Evolutionary conservation across 2,797 vertebrate species (phyloP).

Genomic region (Phalanger gymnotis): DNA sequence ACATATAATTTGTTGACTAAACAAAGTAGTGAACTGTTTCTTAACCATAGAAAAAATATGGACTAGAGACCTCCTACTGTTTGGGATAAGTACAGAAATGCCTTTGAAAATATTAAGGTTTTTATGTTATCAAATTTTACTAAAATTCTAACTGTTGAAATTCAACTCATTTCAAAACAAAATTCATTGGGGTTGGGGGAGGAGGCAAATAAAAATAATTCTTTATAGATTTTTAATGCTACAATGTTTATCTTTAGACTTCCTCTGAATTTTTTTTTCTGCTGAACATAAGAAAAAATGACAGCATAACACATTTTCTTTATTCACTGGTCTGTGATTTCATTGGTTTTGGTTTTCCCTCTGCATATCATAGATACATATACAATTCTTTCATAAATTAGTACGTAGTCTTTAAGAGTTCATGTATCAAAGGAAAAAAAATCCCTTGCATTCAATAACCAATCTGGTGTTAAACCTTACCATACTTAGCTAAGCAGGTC

Average conservation of each 20-base stretch:
- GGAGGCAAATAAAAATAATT: neutral
- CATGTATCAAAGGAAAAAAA: neutral
- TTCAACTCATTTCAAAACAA: neutral
- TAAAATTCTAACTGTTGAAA: neutral
- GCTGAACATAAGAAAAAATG: neutral
- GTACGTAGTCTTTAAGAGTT: neutral
- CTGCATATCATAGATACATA: neutral
- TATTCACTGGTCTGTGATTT: neutral
- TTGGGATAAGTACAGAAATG: conserved; percentile 17
- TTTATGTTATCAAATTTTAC: neutral
- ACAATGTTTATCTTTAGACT: neutral
- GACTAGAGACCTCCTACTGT: neutral
- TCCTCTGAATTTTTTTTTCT: neutral
- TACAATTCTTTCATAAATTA: neutral
- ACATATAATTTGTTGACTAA: neutral
- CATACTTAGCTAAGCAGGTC: neutral
- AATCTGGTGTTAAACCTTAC: neutral
- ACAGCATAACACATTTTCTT: neutral
- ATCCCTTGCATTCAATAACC: neutral
- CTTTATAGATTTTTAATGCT: neutral
- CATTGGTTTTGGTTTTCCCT: neutral
- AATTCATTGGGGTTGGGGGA: neutral
- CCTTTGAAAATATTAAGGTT: neutral
- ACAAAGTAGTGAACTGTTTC: neutral
- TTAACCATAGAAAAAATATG: neutral